These are phyloP conservation scores for Clarias platycephalus DNA, from an alignment of 2,797 vertebrate species.

Conservation along the genomic window DNA sequence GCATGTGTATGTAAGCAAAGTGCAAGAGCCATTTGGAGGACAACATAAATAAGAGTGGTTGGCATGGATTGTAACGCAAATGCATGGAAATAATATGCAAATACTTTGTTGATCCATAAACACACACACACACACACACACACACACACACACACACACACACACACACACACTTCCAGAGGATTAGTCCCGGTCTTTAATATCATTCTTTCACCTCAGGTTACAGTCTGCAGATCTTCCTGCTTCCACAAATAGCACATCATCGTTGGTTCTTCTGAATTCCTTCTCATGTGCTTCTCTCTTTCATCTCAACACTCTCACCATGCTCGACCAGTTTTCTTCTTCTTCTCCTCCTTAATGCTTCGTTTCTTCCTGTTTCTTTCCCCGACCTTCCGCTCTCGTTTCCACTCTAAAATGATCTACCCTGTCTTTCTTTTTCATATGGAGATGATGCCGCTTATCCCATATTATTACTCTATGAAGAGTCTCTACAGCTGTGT, in stretches of 20 bases:
- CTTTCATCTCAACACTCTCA: slow-evolving; percentile 8
- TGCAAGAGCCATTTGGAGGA: background rate
- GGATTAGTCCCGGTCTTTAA: background rate
- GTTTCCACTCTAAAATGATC: slow-evolving; percentile 15
- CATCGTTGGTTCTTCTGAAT: background rate
- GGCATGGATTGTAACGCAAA: slow-evolving; percentile 6
- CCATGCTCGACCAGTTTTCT: background rate
- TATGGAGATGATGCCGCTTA: slow-evolving; percentile 22
- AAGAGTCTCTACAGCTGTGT: slow-evolving; percentile 33
- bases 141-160: background rate
- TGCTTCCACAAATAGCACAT: slow-evolving; percentile 7
- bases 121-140: background rate
- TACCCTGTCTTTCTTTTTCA: slow-evolving; percentile 21
- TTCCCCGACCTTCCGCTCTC: background rate
- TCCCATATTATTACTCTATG: slow-evolving; percentile 21
- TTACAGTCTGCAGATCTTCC: slow-evolving; percentile 24
- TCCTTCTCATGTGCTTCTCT: slow-evolving; percentile 18
- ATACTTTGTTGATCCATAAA: background rate
- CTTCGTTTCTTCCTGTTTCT: background rate
- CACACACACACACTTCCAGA: background rate
- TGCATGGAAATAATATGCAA: slow-evolving; percentile 9
- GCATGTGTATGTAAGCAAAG: background rate
- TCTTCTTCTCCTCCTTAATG: background rate
- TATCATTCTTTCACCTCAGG: slow-evolving; percentile 8
- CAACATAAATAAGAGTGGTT: background rate